Evolutionary conservation across 2,113 vertebrate species (phyloP).

Genomic region (Protomyctophum bolini): DNA sequence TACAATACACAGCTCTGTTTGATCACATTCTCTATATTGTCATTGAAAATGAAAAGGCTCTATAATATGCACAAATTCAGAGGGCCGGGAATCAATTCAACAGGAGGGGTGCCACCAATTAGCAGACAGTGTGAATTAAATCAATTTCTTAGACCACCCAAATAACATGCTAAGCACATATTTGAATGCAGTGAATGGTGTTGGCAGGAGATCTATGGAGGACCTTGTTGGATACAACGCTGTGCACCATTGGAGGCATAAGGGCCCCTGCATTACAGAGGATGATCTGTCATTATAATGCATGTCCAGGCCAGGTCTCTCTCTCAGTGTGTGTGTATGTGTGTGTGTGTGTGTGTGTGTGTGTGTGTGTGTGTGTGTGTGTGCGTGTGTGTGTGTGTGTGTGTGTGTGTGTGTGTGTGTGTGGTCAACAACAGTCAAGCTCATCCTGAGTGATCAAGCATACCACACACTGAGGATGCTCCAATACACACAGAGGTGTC

Average conservation of each 20-base stretch:
- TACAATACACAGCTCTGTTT: conserved; percentile 42
- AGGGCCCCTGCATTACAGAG: conserved; percentile 46
- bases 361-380: conserved; percentile 9
- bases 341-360: conserved; percentile 11
- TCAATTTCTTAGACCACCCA: conserved; percentile 63
- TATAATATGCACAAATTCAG: conserved; percentile 44
- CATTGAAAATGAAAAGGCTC: conserved; percentile 50
- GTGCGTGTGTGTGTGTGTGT: not conserved
- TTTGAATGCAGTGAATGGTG: conserved; percentile 68
- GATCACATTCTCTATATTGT: conserved; percentile 43
- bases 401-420: conserved; percentile 5
- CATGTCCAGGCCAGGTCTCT: conserved; percentile 57
- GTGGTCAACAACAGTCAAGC: conserved; percentile 1
- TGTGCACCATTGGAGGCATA: conserved; percentile 54
- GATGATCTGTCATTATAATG: conserved; percentile 79
- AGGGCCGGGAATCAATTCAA: conserved; percentile 51
- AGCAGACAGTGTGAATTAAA: conserved; percentile 55
- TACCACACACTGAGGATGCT: conserved; percentile 42
- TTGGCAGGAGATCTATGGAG: conserved; percentile 50
- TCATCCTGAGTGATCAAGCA: conserved; percentile 37
- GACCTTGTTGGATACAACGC: conserved; percentile 37
- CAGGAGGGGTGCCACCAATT: conserved; percentile 62
- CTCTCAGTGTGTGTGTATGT: conserved; percentile 22
- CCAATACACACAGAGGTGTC: conserved; percentile 1
- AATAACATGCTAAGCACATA: conserved; percentile 70